Base-by-base conservation (phyloP, 2,113 vertebrate genomes). In the Bostrychus sinensis region DNA sequence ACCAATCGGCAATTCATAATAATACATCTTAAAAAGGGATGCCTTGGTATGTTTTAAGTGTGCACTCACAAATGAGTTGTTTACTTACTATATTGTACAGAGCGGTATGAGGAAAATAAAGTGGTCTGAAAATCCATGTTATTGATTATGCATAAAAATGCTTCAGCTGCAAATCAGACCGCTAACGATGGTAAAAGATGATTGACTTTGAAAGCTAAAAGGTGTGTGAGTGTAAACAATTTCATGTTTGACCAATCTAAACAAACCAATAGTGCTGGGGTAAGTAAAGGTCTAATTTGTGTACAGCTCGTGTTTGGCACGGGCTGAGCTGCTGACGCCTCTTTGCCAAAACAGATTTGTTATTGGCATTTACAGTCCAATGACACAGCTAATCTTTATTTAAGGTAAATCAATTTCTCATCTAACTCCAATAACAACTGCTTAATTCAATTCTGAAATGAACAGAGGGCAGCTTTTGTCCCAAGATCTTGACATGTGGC, bases 91-190 rank as follows among this genome's bases (percentile, higher is more conserved):
- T 48, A 50, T 63, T 53, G n/a, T 19, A 25, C 50, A 26, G 17
- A 74, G 17, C 34, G 4, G 23, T 38, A 37, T 14, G 37, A 10
- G 26, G 25, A 17, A 56, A 83, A 66, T 10, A 1, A 14, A n/a
- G 11, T 46, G 43, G 55, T 48, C 53, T 58, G 66, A 66, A 63
- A 82, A 77, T 79, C 64, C 1, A 16, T 77, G 43, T n/a, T 36
- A 76, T 63, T 73, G 71, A 84, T 75, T 60, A 55, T 16, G 37
- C 14, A 74, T 70, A 53, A 46, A 71, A 30, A 28, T 46, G 50
- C 55, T 57, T 36, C 10, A 38, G 36, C 61, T 71, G 62, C 62
- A 66, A 62, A 62, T 53, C 22, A 19, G 23, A 46, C 50, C 56
- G 30, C 22, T 9, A 9, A 25, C 41, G 25, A 65, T 20, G 19